These are phyloP conservation scores for Podarcis siculus DNA, from an alignment of 2,797 vertebrate species.

Conservation along the genomic window DNA sequence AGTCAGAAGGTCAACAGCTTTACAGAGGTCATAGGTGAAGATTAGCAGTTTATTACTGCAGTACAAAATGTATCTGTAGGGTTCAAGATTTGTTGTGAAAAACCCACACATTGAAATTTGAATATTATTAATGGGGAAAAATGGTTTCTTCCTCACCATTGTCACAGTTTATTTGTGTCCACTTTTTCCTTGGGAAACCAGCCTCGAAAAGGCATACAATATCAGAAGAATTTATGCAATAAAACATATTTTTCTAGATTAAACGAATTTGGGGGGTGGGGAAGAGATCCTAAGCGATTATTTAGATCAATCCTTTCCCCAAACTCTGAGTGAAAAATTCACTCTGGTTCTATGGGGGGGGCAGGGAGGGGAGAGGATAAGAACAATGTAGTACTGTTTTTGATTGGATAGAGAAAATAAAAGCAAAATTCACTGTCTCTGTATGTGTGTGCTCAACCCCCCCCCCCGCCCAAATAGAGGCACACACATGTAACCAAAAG, in stretches of 20 bases:
- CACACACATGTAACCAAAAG: neutral
- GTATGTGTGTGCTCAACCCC: neutral
- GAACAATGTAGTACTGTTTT: fast-evolving
- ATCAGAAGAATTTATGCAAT: too few relatives aligned
- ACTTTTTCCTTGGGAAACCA: too few relatives aligned
- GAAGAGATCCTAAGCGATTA: too few relatives aligned
- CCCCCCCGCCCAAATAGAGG: too few relatives aligned
- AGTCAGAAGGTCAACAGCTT: constrained; percentile 50
- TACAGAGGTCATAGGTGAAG: constrained; percentile 31
- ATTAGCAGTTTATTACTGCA: constrained; percentile 32
- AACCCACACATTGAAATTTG: neutral
- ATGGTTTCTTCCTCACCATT: neutral
- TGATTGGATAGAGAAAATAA: neutral
- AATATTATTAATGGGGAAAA: neutral
- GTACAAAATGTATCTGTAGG: constrained; percentile 2
- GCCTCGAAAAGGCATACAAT: too few relatives aligned
- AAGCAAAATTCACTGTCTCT: neutral
- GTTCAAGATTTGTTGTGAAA: constrained; percentile 43
- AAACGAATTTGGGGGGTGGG: neutral
- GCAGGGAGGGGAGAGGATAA: too few relatives aligned
- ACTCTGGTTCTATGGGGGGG: neutral
- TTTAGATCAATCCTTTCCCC: neutral
- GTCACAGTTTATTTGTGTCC: neutral
- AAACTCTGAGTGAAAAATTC: neutral
- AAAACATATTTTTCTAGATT: too few relatives aligned